Base-by-base conservation (phyloP, 2,888 invertebrate genomes). In the Archaeoteleia sp. region DNA sequence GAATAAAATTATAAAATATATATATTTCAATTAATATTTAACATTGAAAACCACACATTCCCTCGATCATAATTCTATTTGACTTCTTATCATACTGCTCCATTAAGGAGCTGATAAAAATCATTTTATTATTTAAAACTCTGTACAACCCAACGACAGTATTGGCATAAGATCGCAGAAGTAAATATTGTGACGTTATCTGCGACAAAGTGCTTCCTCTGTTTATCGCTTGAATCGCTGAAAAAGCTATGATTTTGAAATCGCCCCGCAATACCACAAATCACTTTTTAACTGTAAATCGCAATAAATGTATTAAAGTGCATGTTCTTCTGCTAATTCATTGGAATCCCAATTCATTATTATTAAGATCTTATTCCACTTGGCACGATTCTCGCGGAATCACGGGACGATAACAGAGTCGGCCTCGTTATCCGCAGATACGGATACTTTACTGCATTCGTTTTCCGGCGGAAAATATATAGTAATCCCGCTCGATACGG, bases 391-490 rank as follows among this genome's bases (percentile, higher is more conserved):
- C 20, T 23, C 39, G 2, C 23, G 29, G 45, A 66, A 42, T 60
- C 46, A 34, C 30, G 35, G n/a, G 20, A 40, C 27, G 55, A 62
- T 61, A 57, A 51, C 57, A 67, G 43, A 53, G 67, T 53, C 57
- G 46, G 55, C 30, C 53, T 57, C 67, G 61, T 67, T 67, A 62
- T 55, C 55, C 57, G 3, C 30, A 35, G 43, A 45, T 48, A 60
- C 54, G 60, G 54, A 25, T 25, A 43, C 48, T 67, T 61, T 46
- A 58, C 43, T 23, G 49, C 32, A 27, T 51, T 37, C 45, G 32
- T 61, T 61, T 67, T 67, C 48, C 51, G 15, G 10, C 10, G 43
- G 51, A 32, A 54, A 60, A 67, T 67, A 60, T 60, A 67, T 60
- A 54, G 49, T 48, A 23, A 49, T 45, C 13, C 34, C 12, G 10